Conservation (phyloP, 2,797 vertebrate species). For the Scolopax bukidnonensis region DNA sequence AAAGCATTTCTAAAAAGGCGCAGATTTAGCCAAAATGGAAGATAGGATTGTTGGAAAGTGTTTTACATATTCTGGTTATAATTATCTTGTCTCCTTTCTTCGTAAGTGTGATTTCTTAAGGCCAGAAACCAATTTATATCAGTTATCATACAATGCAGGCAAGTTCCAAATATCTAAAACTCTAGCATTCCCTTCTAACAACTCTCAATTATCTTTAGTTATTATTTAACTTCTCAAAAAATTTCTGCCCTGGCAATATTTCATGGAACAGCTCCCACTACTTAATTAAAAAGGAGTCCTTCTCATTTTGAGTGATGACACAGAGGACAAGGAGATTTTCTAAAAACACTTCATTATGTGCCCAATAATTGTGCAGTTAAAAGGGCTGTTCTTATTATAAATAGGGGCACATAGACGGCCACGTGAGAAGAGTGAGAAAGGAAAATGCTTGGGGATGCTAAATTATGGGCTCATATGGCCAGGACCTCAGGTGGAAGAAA, state of each 20-base stretch:
- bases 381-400: conserved; percentile 20
- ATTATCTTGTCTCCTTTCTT: neutral
- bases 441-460: neutral
- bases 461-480: neutral
- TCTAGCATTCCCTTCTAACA: conserved; percentile 40
- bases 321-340: conserved; percentile 25
- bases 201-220: conserved; percentile 50
- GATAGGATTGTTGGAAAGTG: neutral
- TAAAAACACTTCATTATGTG: conserved; percentile 34
- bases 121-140: conserved; percentile 43
- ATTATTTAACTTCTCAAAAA: conserved; percentile 32
- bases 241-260: conserved; percentile 28
- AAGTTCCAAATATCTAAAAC: conserved; percentile 47
- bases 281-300: conserved; percentile 65
- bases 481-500: neutral
- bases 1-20: neutral
- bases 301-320: conserved; percentile 57
- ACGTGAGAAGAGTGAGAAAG: neutral
- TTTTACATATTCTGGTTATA: neutral
- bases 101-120: conserved; percentile 1
- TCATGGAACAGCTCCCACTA: conserved; percentile 39
- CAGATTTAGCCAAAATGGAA: neutral
- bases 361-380: neutral
- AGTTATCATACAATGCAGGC: conserved; percentile 22
- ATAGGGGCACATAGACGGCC: neutral